phyloP scores from a whole-genome alignment of 2,797 vertebrate genomes.

The Peromyscus nudipes region DNA sequence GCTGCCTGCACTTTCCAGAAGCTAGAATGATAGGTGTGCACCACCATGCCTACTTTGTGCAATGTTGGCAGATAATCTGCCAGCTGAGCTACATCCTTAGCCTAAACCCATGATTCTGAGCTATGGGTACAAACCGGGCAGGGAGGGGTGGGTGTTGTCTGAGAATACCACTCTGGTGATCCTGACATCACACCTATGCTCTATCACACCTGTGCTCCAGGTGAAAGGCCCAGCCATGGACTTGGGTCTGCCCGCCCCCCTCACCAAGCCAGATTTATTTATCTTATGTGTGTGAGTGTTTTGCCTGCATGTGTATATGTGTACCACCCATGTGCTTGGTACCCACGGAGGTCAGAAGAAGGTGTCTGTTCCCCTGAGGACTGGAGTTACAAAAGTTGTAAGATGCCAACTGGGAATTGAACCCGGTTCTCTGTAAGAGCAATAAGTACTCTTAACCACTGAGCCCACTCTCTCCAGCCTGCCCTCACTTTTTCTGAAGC shows the following conservation, averaged over 20 bases:
- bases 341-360: background rate
- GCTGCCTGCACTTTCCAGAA: background rate
- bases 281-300: background rate
- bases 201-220: background rate
- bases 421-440: background rate
- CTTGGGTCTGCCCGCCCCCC: background rate
- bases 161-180: background rate
- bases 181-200: background rate
- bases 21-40: background rate
- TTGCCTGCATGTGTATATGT: background rate
- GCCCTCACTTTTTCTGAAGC: background rate
- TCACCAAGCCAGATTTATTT: background rate
- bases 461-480: background rate
- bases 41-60: background rate
- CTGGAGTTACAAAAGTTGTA: background rate
- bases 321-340: background rate
- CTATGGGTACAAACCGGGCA: background rate
- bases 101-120: background rate
- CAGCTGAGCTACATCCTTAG: background rate
- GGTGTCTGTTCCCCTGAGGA: too few relatives aligned
- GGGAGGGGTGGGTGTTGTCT: rapidly evolving
- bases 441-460: background rate
- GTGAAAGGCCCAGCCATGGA: background rate
- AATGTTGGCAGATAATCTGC: background rate
- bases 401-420: background rate